Base-by-base conservation (phyloP, 1,140 invertebrate genomes). In the Aradophagus sp. region DNA sequence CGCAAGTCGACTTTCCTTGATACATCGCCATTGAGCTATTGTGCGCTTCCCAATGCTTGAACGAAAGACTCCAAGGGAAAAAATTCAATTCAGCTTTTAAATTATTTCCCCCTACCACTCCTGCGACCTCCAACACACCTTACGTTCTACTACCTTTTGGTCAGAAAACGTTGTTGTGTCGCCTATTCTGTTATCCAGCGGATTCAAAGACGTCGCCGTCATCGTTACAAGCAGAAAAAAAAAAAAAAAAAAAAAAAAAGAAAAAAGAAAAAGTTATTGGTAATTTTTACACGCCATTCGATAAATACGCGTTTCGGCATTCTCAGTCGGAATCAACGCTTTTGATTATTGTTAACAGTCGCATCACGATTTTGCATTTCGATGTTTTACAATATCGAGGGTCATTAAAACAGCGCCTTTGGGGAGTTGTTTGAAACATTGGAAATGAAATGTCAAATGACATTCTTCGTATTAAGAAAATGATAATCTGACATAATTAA, bases 21-120 rank as follows among this genome's bases (percentile, higher is more conserved):
- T 86, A 85, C 83, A 86, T 85, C 82, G 82, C 82, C 79, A 85
- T 86, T 86, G 82, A 85, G 77, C 83, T 78, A 85, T 86, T 86
- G 84, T 86, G 81, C 84, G 82, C 82, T 75, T 83, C 77, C 83
- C 82, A 84, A 85, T 84, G 80, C 81, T 80, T 79, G 81, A 82
- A 85, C 80, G 82, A 84, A 85, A 84, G 81, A 84, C 81, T 83
- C 80, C 75, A 69, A 81, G 80, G 79, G 82, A 83, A 84, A 86
- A 86, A 85, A 86, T 86, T 85, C 84, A 85, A 86, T 86, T 86
- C 84, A 84, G 83, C 83, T 86, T 86, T 85, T 85, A 85, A 84
- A 84, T 84, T 84, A 84, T 86, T 86, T 81, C 78, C 77, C 77
- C 79, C 66, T 68, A 47, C 77, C 39, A 58, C 44, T 67, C 63